Evolutionary conservation across 2,113 vertebrate species (phyloP).

Genomic region (Tympanuchus pallidicinctus): DNA sequence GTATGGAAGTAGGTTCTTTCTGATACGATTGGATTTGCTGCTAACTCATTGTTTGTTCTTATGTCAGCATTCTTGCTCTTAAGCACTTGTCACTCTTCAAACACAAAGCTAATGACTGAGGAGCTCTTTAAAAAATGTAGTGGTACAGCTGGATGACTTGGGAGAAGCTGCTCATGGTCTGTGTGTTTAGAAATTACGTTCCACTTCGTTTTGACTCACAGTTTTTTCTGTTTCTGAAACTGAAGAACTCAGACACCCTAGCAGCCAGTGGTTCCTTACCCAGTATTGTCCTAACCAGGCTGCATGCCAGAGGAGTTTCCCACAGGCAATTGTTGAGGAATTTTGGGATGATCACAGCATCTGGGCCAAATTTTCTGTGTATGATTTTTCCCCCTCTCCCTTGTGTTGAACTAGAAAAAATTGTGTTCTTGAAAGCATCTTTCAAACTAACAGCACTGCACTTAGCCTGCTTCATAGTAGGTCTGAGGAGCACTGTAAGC

Average conservation of each 20-base stretch:
- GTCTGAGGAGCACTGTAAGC: background rate
- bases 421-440: background rate
- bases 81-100: background rate
- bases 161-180: background rate
- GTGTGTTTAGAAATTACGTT: background rate
- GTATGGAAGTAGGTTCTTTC: conserved; percentile 1
- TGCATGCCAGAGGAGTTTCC: conserved; percentile 15
- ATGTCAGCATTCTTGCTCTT: background rate
- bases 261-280: background rate
- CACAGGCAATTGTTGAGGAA: conserved; percentile 31
- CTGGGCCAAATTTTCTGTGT: background rate
- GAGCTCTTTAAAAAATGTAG: background rate
- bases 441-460: background rate
- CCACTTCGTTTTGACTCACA: background rate
- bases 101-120: background rate
- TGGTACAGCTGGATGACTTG: background rate
- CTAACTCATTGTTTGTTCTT: background rate
- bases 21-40: conserved; percentile 28
- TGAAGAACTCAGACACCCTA: background rate
- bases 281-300: conserved; percentile 19
- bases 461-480: background rate
- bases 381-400: background rate
- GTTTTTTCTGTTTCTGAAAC: background rate
- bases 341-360: conserved; percentile 25
- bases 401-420: background rate